These are phyloP conservation scores for Lepas anatifera DNA, from an alignment of 2,888 invertebrate genomes.

Conservation along the genomic window DNA sequence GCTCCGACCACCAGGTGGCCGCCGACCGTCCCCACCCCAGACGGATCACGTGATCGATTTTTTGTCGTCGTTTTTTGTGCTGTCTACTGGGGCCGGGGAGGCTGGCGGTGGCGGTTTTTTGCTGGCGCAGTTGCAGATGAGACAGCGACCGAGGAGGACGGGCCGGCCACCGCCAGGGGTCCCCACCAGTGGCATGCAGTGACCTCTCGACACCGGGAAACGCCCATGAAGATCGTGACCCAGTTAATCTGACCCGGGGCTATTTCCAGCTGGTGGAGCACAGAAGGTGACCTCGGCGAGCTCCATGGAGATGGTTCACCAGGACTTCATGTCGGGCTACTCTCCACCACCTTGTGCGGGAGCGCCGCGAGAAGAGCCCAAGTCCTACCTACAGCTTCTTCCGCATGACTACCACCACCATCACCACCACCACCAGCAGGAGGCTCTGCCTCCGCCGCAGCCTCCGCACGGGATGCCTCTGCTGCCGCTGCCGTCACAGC, in stretches of 20 bases:
- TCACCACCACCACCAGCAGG: neutral
- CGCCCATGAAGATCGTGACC: too few species aligned
- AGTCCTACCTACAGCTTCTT: neutral
- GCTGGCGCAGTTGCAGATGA: neutral
- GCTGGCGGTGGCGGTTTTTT: neutral
- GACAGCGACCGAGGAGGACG: neutral
- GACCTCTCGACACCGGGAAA: neutral
- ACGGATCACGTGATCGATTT: conserved; percentile 8
- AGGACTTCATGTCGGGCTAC: neutral
- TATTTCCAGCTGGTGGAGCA: too few species aligned
- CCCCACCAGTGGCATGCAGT: neutral
- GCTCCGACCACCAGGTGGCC: neutral
- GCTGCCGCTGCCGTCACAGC: neutral
- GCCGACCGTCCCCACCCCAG: conserved; percentile 9
- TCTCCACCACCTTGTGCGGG: neutral
- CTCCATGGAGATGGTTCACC: conserved; percentile 4
- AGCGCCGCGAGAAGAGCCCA: neutral
- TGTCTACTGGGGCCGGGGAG: neutral
- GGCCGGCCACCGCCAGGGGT: neutral
- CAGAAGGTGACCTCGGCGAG: too few species aligned
- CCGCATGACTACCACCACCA: neutral
- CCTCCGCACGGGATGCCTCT: too few species aligned
- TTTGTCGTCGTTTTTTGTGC: neutral
- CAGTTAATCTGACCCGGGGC: too few species aligned
- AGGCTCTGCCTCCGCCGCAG: neutral